Percentiles rank a stretch among this genome's conserved stretches.
phyloP scores from a whole-genome alignment of 2,888 invertebrate species.

The Phaedon cochleariae region DNA sequence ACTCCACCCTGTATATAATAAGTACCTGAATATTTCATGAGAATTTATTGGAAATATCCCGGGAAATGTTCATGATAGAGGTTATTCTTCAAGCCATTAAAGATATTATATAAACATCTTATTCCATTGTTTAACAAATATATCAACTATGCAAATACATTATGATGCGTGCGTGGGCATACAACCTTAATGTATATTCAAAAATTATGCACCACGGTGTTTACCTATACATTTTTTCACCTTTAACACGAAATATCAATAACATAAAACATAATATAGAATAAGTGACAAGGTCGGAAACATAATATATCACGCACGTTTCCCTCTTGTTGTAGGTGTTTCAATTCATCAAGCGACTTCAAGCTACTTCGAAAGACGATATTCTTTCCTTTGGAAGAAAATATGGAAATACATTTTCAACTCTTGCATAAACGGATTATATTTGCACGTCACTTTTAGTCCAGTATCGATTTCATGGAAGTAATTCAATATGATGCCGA shows the following conservation, averaged over 20 bases:
- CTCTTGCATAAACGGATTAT: slow-evolving; percentile 10
- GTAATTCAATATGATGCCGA: slow-evolving; percentile 63
- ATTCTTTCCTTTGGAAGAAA: slow-evolving; percentile 21
- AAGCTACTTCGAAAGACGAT: slow-evolving; percentile 19
- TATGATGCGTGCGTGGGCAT: background rate
- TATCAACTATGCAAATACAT: no score
- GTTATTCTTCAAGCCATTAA: no score
- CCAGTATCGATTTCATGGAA: slow-evolving; percentile 15
- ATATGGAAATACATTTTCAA: slow-evolving; percentile 12
- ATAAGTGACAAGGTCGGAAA: slow-evolving; percentile 9
- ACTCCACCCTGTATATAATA: no score
- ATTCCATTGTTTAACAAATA: no score
- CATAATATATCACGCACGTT: slow-evolving; percentile 13
- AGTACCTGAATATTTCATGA: no score
- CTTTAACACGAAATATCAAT: background rate
- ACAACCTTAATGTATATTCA: slow-evolving; percentile 3
- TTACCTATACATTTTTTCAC: background rate
- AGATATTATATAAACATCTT: no score
- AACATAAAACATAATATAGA: no score
- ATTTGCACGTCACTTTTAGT: slow-evolving; percentile 11
- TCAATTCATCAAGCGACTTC: slow-evolving; percentile 23
- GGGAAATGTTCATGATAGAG: no score
- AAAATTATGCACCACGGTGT: slow-evolving; percentile 8
- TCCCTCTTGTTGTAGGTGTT: slow-evolving; percentile 38
- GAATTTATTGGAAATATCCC: no score